phyloP scores from a whole-genome alignment of 2,797 vertebrate genomes.

The Okamejei kenojei region DNA sequence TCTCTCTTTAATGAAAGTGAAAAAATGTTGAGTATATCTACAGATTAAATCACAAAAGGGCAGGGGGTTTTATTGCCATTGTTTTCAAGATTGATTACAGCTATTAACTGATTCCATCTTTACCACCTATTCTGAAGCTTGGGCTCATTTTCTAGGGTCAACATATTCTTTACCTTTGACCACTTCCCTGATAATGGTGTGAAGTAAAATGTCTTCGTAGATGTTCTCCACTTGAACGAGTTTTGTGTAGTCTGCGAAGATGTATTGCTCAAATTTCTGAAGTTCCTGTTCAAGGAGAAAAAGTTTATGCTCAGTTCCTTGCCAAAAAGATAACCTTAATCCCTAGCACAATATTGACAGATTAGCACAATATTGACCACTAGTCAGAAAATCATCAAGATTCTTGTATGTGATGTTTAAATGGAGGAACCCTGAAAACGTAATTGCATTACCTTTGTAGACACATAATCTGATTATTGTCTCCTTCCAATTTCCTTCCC shows the following conservation, averaged over 20 bases:
- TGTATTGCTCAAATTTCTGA: slow-evolving; percentile 67
- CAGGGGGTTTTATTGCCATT: neutral
- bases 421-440: too few species aligned
- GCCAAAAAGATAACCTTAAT: neutral
- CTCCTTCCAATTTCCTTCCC: neutral
- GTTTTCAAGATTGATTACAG: neutral
- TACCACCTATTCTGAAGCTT: neutral
- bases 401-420: neutral
- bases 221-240: slow-evolving; percentile 81
- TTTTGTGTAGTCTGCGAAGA: slow-evolving; percentile 68
- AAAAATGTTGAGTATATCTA: neutral
- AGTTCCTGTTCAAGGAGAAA: slow-evolving; percentile 62
- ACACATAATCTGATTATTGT: neutral
- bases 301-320: neutral
- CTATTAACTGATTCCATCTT: neutral
- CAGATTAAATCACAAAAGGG: neutral
- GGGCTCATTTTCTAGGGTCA: neutral
- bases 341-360: neutral
- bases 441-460: neutral
- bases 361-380: neutral
- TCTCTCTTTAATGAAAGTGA: neutral
- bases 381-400: neutral
- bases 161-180: slow-evolving; percentile 65
- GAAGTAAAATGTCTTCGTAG: slow-evolving; percentile 76
- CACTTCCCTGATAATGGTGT: slow-evolving; percentile 69